These are phyloP conservation scores for Periophthalmus magnuspinnatus DNA, from an alignment of 2,797 vertebrate genomes.

Conservation along the genomic window DNA sequence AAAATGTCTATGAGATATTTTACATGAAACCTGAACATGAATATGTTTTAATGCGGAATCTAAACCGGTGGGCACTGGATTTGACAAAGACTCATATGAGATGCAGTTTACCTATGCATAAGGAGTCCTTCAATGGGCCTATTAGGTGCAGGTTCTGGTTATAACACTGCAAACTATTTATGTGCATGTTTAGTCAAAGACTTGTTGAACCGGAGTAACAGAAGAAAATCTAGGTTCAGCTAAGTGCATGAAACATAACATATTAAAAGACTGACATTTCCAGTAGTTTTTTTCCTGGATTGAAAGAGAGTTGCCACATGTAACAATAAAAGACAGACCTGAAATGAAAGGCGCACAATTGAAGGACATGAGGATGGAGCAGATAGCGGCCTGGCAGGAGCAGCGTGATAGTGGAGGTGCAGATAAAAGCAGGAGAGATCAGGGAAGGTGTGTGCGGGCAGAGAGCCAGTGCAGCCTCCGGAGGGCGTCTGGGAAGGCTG, in stretches of 20 bases:
- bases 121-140: too few relatives aligned
- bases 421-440: conserved; percentile 22
- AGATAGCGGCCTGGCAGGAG: conserved; percentile 32
- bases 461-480: conserved; percentile 37
- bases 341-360: conserved; percentile 36
- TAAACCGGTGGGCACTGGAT: too few relatives aligned
- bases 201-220: not conserved
- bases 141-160: not conserved
- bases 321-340: conserved; percentile 27
- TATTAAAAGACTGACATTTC: not conserved
- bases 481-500: conserved; percentile 42
- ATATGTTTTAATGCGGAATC: too few relatives aligned
- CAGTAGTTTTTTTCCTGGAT: not conserved
- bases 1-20: too few relatives aligned
- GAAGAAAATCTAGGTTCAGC: not conserved
- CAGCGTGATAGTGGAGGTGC: conserved; percentile 20
- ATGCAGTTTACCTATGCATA: too few relatives aligned
- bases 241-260: not conserved
- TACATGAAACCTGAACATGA: too few relatives aligned
- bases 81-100: too few relatives aligned
- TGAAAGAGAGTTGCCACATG: not conserved
- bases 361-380: conserved; percentile 41
- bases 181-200: not conserved
- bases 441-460: conserved; percentile 27
- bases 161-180: not conserved